These are phyloP conservation scores for Bovichtus variegatus DNA, from an alignment of 2,797 vertebrate genomes.

Conservation along the genomic window DNA sequence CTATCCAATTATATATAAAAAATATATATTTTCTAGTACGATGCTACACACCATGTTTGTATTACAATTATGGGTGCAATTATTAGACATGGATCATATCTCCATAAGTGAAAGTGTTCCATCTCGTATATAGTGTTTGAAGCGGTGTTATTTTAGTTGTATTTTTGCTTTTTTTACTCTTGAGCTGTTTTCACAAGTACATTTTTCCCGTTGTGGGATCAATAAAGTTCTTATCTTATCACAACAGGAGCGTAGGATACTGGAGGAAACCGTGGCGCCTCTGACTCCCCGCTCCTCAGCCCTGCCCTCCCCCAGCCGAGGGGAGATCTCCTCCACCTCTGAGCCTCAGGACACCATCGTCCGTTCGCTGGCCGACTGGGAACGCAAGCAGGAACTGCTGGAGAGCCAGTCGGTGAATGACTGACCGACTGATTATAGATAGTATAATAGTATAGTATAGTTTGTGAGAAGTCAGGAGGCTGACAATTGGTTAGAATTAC, in stretches of 20 bases:
- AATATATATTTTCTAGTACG: too few species aligned
- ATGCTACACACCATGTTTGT: too few species aligned
- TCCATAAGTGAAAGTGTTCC: too few species aligned
- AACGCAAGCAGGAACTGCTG: constrained; percentile 80
- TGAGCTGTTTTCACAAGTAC: too few species aligned
- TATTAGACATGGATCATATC: too few species aligned
- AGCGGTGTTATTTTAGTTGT: too few species aligned
- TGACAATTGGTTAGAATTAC: not conserved
- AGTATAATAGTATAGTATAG: too few species aligned
- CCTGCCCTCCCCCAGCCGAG: constrained; percentile 84
- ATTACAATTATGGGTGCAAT: too few species aligned
- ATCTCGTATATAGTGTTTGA: too few species aligned
- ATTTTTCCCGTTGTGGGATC: too few species aligned
- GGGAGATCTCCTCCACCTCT: constrained; percentile 77
- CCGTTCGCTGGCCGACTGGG: constrained; percentile 78
- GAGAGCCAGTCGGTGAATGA: constrained; percentile 80
- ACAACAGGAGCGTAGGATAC: constrained; percentile 92
- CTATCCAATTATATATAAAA: too few species aligned
- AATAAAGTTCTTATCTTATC: not conserved
- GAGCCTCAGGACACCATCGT: constrained; percentile 84
- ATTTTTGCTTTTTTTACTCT: too few species aligned
- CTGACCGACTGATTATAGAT: not conserved
- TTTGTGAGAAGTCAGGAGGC: not conserved
- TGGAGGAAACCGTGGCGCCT: constrained; percentile 93
- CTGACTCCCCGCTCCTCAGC: constrained; percentile 86